phyloP scores from a whole-genome alignment of 2,888 invertebrate genomes.

The Noctua comes region DNA sequence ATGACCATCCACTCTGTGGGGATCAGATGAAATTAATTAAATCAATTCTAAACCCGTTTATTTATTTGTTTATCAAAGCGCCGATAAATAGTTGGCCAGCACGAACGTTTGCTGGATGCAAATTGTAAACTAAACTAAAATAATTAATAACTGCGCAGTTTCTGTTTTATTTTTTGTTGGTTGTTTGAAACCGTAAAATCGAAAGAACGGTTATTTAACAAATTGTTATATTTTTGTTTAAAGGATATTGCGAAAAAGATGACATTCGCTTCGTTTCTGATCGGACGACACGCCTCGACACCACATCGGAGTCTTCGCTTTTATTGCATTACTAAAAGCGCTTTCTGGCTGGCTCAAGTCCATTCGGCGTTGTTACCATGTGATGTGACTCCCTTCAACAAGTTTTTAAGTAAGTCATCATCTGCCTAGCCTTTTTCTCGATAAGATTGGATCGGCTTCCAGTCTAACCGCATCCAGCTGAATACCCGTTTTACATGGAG shows the following conservation, averaged over 20 bases:
- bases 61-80: constrained; percentile 50
- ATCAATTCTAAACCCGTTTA: constrained; percentile 53
- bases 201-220: neutral
- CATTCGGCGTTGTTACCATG: too few species aligned
- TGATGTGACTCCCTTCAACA: too few species aligned
- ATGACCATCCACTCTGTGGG: constrained; percentile 39
- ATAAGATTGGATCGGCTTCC: too few species aligned
- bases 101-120: constrained; percentile 9
- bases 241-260: neutral
- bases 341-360: too few species aligned
- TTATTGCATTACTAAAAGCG: too few species aligned
- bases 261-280: neutral
- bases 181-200: neutral
- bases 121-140: neutral
- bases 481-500: too few species aligned
- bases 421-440: too few species aligned
- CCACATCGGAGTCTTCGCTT: too few species aligned
- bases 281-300: neutral
- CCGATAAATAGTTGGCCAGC: constrained; percentile 35
- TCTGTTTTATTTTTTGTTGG: neutral
- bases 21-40: constrained; percentile 46
- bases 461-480: too few species aligned
- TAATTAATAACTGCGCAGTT: neutral
- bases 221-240: neutral
- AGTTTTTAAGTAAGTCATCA: too few species aligned